Evolutionary conservation across 2,113 vertebrate species (phyloP).

Genomic region (Notechis scutatus): DNA sequence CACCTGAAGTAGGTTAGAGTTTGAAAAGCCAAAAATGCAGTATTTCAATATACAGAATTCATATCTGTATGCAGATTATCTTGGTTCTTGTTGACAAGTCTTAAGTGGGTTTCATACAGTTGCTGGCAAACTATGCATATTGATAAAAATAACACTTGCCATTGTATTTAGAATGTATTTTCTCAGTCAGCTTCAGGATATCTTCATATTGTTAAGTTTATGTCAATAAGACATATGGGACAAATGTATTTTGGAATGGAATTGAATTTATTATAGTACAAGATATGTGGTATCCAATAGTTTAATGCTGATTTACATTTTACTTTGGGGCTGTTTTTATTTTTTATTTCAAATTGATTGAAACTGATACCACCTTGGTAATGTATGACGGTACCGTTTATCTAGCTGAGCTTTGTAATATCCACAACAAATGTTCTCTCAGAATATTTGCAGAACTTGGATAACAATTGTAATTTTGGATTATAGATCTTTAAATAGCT

Average conservation of each 20-base stretch:
- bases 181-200: constrained; percentile 18
- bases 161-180: background rate
- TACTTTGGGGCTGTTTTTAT: background rate
- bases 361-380: background rate
- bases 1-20: background rate
- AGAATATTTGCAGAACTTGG: background rate
- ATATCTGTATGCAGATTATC: background rate
- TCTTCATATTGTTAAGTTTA: constrained; percentile 9
- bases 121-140: background rate
- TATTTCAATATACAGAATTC: background rate
- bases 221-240: background rate
- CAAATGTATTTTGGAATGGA: background rate
- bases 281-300: background rate
- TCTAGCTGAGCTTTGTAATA: background rate
- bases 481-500: background rate
- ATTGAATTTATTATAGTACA: background rate
- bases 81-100: background rate
- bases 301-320: background rate
- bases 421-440: background rate
- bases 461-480: background rate
- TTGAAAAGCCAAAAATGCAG: background rate
- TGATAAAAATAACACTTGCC: background rate
- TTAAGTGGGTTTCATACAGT: background rate
- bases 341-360: background rate
- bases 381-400: background rate